These are phyloP conservation scores for Bucco capensis DNA, from an alignment of 2,113 vertebrate genomes.

Conservation along the genomic window DNA sequence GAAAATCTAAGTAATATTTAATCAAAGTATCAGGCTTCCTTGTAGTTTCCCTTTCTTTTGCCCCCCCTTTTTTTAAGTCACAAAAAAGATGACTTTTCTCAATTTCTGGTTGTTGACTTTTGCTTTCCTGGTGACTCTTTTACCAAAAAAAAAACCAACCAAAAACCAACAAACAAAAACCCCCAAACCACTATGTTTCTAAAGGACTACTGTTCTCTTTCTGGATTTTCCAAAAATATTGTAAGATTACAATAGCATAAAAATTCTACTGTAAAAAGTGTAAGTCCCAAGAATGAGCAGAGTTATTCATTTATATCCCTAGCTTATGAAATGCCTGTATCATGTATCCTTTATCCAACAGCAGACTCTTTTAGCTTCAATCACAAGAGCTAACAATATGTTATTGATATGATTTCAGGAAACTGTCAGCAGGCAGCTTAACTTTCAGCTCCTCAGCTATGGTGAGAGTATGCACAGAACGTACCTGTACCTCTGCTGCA, in stretches of 20 bases:
- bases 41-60: not conserved
- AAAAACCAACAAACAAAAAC: too few species aligned
- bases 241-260: constrained; percentile 53
- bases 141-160: too few species aligned
- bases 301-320: constrained; percentile 56
- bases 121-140: not conserved
- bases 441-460: constrained; percentile 77
- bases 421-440: constrained; percentile 85
- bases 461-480: constrained; percentile 69
- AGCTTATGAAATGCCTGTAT: constrained; percentile 43
- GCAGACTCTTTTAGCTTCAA: constrained; percentile 61
- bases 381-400: constrained; percentile 77
- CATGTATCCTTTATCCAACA: constrained; percentile 62
- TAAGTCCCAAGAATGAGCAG: constrained; percentile 39
- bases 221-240: constrained; percentile 55
- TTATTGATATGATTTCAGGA: constrained; percentile 84
- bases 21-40: constrained; percentile 1
- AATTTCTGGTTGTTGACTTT: constrained; percentile 40
- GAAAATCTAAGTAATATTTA: not conserved
- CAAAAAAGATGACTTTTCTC: not conserved
- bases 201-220: constrained; percentile 58
- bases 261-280: constrained; percentile 44
- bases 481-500: constrained; percentile 71
- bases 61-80: not conserved
- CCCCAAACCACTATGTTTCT: not conserved